Conservation (phyloP, 1,140 invertebrate genomes). For the Anastrepha ludens region DNA sequence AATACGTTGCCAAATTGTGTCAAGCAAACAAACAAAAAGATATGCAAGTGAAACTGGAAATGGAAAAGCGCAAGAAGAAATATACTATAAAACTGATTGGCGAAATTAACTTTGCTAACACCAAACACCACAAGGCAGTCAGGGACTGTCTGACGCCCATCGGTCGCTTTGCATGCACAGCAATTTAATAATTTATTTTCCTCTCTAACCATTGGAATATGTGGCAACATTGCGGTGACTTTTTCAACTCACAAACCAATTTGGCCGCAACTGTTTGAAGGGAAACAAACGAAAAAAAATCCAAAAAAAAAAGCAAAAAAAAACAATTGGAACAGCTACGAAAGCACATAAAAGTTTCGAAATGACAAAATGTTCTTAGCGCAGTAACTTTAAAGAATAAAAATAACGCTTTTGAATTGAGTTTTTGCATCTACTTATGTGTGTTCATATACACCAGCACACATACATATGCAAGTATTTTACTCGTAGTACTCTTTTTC, state of each 20-base stretch:
- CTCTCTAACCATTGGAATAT: neutral
- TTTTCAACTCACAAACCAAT: constrained; percentile 20
- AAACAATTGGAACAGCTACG: neutral
- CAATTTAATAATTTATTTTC: constrained; percentile 35
- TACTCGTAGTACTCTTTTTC: neutral
- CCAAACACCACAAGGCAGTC: constrained; percentile 1
- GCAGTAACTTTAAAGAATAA: neutral
- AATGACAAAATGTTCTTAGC: constrained; percentile 41
- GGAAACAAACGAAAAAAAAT: neutral
- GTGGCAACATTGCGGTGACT: neutral
- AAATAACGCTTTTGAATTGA: neutral
- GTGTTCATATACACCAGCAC: neutral
- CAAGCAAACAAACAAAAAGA: neutral
- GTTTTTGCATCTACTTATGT: too few species aligned
- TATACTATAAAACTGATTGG: neutral
- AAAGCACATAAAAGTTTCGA: constrained; percentile 13
- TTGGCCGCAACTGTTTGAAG: constrained; percentile 16
- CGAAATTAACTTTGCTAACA: neutral
- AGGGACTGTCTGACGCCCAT: neutral
- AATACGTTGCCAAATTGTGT: constrained; percentile 31
- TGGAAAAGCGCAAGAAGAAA: neutral
- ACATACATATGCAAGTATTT: too few species aligned
- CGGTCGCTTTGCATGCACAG: constrained; percentile 6
- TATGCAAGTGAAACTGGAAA: neutral
- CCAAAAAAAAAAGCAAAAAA: constrained; percentile 7